Conservation (phyloP, 2,888 invertebrate genomes). For the Chironomus riparius region DNA sequence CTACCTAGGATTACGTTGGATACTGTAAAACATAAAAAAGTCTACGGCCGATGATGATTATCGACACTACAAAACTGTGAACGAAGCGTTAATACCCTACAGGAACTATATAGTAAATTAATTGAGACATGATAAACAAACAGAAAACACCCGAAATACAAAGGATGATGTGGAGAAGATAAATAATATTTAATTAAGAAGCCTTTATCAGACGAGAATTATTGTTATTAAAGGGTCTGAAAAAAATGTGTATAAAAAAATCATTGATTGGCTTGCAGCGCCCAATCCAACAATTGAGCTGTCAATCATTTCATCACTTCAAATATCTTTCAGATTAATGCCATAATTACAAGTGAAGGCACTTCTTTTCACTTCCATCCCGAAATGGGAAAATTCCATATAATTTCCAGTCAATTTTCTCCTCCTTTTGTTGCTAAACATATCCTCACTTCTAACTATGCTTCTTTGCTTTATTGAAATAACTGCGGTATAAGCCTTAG, state of each 20-base stretch:
- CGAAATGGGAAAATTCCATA: slow-evolving; percentile 15
- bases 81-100: not conserved
- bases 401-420: slow-evolving; percentile 16
- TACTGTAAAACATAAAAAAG: too few relatives aligned
- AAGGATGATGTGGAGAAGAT: too few relatives aligned
- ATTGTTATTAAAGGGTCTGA: slow-evolving; percentile 10
- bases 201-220: not conserved
- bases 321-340: not conserved
- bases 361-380: not conserved
- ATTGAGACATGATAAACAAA: slow-evolving; percentile 25
- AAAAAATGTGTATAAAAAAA: not conserved
- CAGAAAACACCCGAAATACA: not conserved
- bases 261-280: slow-evolving; percentile 1
- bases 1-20: too few relatives aligned
- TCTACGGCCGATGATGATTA: not conserved
- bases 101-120: not conserved
- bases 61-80: slow-evolving; percentile 1
- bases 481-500: not conserved
- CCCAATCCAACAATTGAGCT: slow-evolving; percentile 9
- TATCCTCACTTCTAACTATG: not conserved
- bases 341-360: slow-evolving; percentile 2
- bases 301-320: slow-evolving; percentile 23
- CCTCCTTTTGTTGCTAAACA: slow-evolving; percentile 11
- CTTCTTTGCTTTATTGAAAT: not conserved
- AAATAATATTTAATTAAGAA: not conserved